These are phyloP conservation scores for Hippasteria phrygiana DNA, from an alignment of 53 echinoderm and acorn worm genomes.

Conservation along the genomic window DNA sequence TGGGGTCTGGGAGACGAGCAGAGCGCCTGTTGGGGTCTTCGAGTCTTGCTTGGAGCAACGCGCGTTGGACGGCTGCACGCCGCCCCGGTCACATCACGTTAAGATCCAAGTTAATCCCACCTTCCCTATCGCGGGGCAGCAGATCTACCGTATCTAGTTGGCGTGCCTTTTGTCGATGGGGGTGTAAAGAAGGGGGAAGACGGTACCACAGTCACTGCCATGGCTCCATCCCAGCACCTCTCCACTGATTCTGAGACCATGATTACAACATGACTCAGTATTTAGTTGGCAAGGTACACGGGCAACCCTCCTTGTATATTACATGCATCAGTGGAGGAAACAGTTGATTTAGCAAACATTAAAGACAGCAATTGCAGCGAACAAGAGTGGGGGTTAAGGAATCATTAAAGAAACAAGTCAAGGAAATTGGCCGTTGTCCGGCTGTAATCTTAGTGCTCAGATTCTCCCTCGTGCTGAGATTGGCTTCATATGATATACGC, in stretches of 20 bases:
- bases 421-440: no score
- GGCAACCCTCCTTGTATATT: background rate
- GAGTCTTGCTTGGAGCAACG: background rate
- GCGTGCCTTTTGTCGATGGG: constrained; percentile 2
- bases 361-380: background rate
- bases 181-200: background rate
- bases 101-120: background rate
- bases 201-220: background rate
- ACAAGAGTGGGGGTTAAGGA: background rate
- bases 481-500: no score
- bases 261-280: background rate
- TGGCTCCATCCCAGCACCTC: background rate
- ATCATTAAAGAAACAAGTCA: background rate
- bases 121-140: background rate
- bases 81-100: background rate
- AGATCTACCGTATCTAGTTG: constrained; percentile 4
- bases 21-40: constrained; percentile 2
- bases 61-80: background rate
- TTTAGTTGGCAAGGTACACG: background rate
- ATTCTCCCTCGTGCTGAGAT: no score
- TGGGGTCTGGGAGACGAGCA: background rate
- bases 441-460: no score
- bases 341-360: background rate
- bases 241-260: background rate
- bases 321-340: background rate